A percentile compares a stretch with the other conserved stretches of the same genome.
phyloP scores from a whole-genome alignment of 2,113 vertebrate species.

The Esox niger region DNA sequence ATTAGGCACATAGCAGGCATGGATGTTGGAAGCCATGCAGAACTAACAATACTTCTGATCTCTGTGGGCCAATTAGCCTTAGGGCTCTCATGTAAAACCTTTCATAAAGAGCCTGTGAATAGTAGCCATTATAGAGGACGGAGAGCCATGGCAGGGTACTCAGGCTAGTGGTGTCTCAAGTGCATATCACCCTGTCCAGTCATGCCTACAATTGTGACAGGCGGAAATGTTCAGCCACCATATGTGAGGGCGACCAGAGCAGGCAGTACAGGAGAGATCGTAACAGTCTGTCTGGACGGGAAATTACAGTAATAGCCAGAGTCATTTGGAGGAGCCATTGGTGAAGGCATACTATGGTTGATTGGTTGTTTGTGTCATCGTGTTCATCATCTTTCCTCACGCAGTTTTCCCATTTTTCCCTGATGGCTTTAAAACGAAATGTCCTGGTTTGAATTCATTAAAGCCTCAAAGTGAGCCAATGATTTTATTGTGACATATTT shows the following conservation, averaged over 20 bases:
- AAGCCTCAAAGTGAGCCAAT: too few relatives aligned
- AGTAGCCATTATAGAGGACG: constrained; percentile 62
- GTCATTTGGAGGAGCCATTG: constrained; percentile 51
- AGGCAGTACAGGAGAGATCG: constrained; percentile 46
- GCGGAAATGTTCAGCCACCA: constrained; percentile 56
- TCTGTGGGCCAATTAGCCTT: constrained; percentile 76
- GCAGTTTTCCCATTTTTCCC: too few relatives aligned
- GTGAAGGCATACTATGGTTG: constrained; percentile 42
- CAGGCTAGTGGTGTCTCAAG: constrained; percentile 56
- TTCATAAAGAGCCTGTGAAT: constrained; percentile 70
- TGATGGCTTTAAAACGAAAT: too few relatives aligned
- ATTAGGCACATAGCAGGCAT: constrained; percentile 68
- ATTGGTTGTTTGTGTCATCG: constrained; percentile 27
- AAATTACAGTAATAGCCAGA: constrained; percentile 62
- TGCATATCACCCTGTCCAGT: constrained; percentile 65
- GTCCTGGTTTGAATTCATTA: too few relatives aligned
- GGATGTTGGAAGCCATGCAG: constrained; percentile 68
- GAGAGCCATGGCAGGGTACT: constrained; percentile 41
- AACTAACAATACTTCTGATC: constrained; percentile 76
- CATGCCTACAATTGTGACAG: constrained; percentile 66
- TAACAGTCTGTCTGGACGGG: constrained; percentile 48
- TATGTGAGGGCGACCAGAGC: constrained; percentile 41
- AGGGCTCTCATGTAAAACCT: constrained; percentile 74
- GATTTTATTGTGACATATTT: too few relatives aligned
- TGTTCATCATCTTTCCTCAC: background rate